These are phyloP conservation scores for Actinemys pallida DNA, from an alignment of 2,113 vertebrate genomes.

Conservation along the genomic window DNA sequence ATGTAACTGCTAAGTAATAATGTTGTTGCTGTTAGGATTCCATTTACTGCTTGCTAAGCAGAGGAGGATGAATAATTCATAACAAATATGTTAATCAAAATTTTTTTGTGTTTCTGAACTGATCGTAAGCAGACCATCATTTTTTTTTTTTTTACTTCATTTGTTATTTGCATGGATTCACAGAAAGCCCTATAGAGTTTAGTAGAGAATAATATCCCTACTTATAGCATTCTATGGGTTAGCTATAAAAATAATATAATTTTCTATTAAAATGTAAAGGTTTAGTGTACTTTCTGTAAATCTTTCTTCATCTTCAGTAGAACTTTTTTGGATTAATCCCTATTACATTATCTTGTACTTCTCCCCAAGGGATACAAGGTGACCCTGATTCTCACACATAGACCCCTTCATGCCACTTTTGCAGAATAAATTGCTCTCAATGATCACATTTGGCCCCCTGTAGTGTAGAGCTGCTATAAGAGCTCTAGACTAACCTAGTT, in stretches of 20 bases:
- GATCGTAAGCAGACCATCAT: background rate
- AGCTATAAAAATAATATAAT: background rate
- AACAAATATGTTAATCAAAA: background rate
- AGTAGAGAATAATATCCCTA: background rate
- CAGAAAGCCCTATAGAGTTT: background rate
- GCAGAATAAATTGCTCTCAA: background rate
- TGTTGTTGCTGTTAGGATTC: background rate
- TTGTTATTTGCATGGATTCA: background rate
- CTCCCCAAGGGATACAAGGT: background rate
- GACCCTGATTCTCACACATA: background rate
- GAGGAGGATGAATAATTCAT: background rate
- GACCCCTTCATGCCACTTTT: background rate
- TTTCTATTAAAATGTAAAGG: background rate
- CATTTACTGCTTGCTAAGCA: background rate
- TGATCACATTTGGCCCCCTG: background rate
- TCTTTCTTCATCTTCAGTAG: background rate
- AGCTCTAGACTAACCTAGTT: background rate
- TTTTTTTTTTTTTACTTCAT: background rate
- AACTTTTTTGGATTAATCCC: background rate
- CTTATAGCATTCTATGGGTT: background rate
- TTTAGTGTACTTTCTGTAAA: background rate
- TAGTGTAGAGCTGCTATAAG: background rate
- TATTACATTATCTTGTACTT: background rate
- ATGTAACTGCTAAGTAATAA: background rate
- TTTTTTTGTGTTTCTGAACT: accelerated